Base-by-base conservation (phyloP, 2,113 vertebrate species). In the Thymallus thymallus region DNA sequence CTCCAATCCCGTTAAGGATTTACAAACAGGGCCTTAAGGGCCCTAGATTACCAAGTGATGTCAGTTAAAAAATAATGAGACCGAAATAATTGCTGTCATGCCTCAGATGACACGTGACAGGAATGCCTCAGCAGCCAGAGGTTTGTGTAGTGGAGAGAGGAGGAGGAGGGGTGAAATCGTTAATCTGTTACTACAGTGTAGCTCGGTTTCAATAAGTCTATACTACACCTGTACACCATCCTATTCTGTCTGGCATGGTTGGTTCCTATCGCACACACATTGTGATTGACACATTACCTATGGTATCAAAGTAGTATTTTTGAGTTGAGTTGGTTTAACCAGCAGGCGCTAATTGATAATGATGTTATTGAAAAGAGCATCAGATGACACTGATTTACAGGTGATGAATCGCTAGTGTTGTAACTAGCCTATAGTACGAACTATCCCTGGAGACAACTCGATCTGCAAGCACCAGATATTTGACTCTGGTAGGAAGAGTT, bases 1-100 rank as follows among this genome's bases (percentile, higher is more conserved):
- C 56, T 69, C 48, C 70, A 86, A 90, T 89, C 86, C 78, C 30
- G 77, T 90, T 88, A 89, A 85, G 82, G 84, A 78, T 86, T 89
- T 84, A 70, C 76, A 82, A 85, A 81, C 67, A 30, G 45, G 68
- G 61, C 77, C 75, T 74, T 29, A 74, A 32, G 55, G 72, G 66
- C 74, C 77, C 73, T 77, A 83, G 81, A 85, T 85, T 83, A 73
- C 70, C 64, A 74, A 72, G 12, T 73, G 69, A 75, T 55, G 32
- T 58, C 48, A 18, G 48, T 80, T 82, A 32, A 73, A 64, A 64
- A 67, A 26, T 72, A 71, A 82, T 85, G 78, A 80, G 23, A 32
- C 22, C 35, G 22, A 41, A 41, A 70, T 84, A 79, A 85, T 81
- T 13, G 76, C 46, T 13, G 66, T 85, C 82, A 78, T 72, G 73